A percentile compares a stretch with the other conserved stretches of the same genome.
Evolutionary conservation across 2,888 invertebrate genomes (phyloP).

Genomic region (Steinernema hermaphroditum): DNA sequence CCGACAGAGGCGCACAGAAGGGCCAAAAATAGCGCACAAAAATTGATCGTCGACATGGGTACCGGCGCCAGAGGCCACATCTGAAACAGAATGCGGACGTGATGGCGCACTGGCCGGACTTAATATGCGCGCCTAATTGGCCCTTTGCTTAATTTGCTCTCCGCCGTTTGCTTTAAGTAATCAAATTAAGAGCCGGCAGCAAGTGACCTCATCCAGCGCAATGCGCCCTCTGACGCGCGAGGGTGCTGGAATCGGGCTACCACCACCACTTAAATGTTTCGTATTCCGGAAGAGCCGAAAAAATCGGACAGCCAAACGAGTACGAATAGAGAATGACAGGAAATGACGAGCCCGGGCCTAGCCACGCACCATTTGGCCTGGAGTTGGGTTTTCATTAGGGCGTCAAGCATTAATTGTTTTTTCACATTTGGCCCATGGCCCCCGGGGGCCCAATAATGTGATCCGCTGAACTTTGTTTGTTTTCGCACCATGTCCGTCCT

Average conservation of each 20-base stretch:
- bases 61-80: slow-evolving; percentile 9
- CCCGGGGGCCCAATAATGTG: too few relatives aligned
- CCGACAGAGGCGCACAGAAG: slow-evolving; percentile 13
- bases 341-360: background rate
- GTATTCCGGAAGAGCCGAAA: background rate
- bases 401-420: slow-evolving; percentile 21
- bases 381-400: slow-evolving; percentile 31
- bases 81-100: slow-evolving; percentile 14
- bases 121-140: slow-evolving; percentile 7
- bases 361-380: too few relatives aligned
- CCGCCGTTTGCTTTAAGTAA: slow-evolving; percentile 30
- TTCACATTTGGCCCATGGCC: too few relatives aligned
- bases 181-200: slow-evolving; percentile 16
- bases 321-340: background rate
- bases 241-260: background rate
- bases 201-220: slow-evolving; percentile 14
- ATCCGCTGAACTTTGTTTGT: too few relatives aligned
- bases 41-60: background rate
- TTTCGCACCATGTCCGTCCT: too few relatives aligned
- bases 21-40: slow-evolving; percentile 3
- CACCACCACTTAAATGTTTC: background rate
- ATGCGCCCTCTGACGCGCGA: too few relatives aligned
- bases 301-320: background rate
- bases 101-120: background rate
- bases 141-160: slow-evolving; percentile 26